phyloP scores from a whole-genome alignment of 2,797 vertebrate species.

The Rhinoraja longicauda region DNA sequence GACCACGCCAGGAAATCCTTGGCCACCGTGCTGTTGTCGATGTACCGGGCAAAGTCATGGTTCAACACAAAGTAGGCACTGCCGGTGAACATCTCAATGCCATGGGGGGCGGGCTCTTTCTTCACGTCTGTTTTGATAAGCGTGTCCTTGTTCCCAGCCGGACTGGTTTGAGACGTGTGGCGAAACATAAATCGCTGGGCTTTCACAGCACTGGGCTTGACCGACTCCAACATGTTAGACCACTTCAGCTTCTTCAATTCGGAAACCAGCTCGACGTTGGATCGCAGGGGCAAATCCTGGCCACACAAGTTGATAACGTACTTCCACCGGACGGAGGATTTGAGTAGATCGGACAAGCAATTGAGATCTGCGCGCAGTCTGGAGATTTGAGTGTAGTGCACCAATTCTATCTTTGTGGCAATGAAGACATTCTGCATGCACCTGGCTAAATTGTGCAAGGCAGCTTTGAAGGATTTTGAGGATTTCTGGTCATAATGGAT shows the following conservation, averaged over 20 bases:
- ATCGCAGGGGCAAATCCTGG: constrained; percentile 83
- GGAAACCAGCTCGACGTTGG: constrained; percentile 72
- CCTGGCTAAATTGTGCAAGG: constrained; percentile 69
- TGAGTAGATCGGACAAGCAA: constrained; percentile 78
- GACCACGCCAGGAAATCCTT: constrained; percentile 81
- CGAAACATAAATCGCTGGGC: constrained; percentile 71
- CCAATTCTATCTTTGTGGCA: constrained; percentile 74
- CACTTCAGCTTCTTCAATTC: constrained; percentile 74
- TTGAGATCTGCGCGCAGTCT: constrained; percentile 86
- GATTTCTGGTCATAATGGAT: constrained; percentile 86
- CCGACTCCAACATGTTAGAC: constrained; percentile 79
- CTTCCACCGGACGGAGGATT: constrained; percentile 72
- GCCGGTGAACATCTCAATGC: constrained; percentile 76
- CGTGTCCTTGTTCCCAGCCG: constrained; percentile 65
- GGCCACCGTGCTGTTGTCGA: constrained; percentile 58
- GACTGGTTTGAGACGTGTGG: constrained; percentile 66
- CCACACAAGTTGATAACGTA: constrained; percentile 88
- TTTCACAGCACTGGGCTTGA: constrained; percentile 70
- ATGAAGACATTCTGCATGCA: constrained; percentile 82
- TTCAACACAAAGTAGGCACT: constrained; percentile 87
- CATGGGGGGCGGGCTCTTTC: constrained; percentile 68
- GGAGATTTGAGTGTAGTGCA: constrained; percentile 80
- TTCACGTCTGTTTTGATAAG: constrained; percentile 64
- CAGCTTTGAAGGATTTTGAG: constrained; percentile 63
- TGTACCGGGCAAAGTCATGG: constrained; percentile 63